Percentiles rank a stretch among this genome's conserved stretches.
These are phyloP conservation scores for Ceratitis capitata DNA, from an alignment of 1,140 invertebrate genomes.

Conservation along the genomic window DNA sequence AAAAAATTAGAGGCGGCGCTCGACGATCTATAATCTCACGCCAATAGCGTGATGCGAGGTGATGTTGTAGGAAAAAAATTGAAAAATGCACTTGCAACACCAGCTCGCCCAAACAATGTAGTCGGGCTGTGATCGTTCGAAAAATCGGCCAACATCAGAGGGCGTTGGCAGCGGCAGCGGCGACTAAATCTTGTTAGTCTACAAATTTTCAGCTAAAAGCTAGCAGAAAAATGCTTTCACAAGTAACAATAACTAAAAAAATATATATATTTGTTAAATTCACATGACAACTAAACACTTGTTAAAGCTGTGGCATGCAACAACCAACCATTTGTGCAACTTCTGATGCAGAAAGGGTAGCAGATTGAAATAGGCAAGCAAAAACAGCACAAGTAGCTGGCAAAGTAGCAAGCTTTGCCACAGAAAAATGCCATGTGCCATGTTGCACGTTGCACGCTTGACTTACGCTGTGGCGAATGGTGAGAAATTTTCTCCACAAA, in stretches of 20 bases:
- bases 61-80: neutral
- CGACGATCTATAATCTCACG: neutral
- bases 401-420: neutral
- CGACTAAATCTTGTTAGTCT: neutral
- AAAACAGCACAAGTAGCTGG: neutral
- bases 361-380: neutral
- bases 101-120: neutral
- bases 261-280: neutral
- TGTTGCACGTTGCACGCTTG: conserved; percentile 1
- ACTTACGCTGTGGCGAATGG: neutral
- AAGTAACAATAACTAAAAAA: neutral
- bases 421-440: conserved; percentile 12
- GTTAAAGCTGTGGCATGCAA: neutral
- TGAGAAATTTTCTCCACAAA: neutral
- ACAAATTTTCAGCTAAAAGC: conserved; percentile 29
- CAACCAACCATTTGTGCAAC: too few relatives aligned
- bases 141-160: conserved; percentile 18
- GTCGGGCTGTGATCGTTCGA: neutral
- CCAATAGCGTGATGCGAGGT: neutral
- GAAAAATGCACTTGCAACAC: neutral
- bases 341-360: neutral
- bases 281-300: conserved; percentile 1
- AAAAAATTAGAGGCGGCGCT: neutral
- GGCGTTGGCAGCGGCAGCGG: too few relatives aligned
- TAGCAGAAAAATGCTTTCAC: neutral